Evolutionary conservation across 53 echinoderm and acorn worm species (phyloP).

Genomic region (Holothuria leucospilota): DNA sequence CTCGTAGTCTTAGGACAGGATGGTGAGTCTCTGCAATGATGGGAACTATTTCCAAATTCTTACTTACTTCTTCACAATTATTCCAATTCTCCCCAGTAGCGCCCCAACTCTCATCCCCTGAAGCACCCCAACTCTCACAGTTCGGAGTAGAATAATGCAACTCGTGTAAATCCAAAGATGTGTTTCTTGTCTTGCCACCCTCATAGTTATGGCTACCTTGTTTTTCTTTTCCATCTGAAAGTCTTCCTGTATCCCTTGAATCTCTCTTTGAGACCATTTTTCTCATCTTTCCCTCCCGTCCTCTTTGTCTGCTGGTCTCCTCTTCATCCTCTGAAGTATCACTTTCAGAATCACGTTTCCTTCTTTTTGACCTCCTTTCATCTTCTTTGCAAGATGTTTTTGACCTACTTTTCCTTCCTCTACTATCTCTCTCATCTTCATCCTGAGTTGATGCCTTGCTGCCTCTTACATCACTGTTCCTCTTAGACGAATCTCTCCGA

Average conservation of each 20-base stretch:
- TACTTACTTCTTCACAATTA: neutral
- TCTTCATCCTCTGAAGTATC: slow-evolving; percentile 39
- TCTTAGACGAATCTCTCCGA: neutral
- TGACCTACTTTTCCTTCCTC: neutral
- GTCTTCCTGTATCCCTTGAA: neutral
- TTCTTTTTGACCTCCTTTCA: neutral
- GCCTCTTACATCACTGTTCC: slow-evolving; percentile 1
- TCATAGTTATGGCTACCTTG: neutral
- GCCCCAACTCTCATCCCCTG: no score
- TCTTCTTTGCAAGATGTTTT: slow-evolving; percentile 33
- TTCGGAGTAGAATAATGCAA: neutral
- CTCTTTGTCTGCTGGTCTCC: no score
- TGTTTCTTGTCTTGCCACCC: neutral
- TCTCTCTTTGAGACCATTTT: slow-evolving; percentile 23
- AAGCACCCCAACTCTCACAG: no score
- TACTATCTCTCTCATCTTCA: neutral
- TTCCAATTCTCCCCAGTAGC: no score
- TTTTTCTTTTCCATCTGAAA: neutral
- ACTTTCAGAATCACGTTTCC: slow-evolving; percentile 16
- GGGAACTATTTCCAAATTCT: neutral
- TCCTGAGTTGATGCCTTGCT: no score
- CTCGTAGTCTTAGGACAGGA: slow-evolving; percentile 28
- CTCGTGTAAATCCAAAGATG: neutral
- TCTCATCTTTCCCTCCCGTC: neutral
- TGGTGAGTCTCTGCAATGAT: neutral